A percentile compares a stretch with the other conserved stretches of the same genome.
Evolutionary conservation across 2,113 vertebrate species (phyloP).

Genomic region (human): GRCh38 chr4:76101001-76101500

Average conservation of each 20-base stretch:
- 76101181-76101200: not conserved
- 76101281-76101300: not conserved
- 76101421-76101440: not conserved
- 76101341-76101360: slow-evolving; percentile 1
- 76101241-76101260: not conserved
- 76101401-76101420: not conserved
- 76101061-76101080: not conserved
- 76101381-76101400: not conserved
- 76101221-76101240: not conserved
- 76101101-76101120: not conserved
- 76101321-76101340: slow-evolving; percentile 1
- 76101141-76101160: not conserved
- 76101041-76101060: not conserved
- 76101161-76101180: not conserved
- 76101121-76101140: not conserved
- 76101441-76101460: not conserved
- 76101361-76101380: not conserved
- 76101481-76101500: too few species aligned
- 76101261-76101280: not conserved
- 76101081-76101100: not conserved
- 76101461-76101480: not conserved
- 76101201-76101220: not conserved
- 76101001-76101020: slow-evolving; percentile 71
- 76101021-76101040: slow-evolving; percentile 58
- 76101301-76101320: not conserved